A percentile compares a stretch with the other conserved stretches of the same genome.
These are phyloP conservation scores for Struthio camelus DNA, from an alignment of 2,113 vertebrate genomes.

Conservation along the genomic window DNA sequence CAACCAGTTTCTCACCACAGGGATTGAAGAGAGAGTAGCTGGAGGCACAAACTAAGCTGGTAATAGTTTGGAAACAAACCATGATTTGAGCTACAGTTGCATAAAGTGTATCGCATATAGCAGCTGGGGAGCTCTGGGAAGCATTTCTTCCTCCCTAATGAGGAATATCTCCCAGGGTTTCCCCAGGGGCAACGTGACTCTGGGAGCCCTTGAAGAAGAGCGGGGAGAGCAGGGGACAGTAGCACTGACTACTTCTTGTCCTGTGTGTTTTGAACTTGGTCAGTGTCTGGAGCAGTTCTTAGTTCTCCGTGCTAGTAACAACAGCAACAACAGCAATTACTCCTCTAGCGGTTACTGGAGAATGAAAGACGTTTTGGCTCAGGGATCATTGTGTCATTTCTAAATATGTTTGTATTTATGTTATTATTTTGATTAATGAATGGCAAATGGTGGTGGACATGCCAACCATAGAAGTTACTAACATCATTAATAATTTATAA, in stretches of 20 bases:
- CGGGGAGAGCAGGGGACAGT: neutral
- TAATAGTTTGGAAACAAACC: neutral
- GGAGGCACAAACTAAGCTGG: neutral
- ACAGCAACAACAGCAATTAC: neutral
- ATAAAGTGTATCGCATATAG: neutral
- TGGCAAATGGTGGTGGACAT: neutral
- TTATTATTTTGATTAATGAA: neutral
- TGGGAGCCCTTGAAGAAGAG: neutral
- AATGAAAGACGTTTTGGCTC: neutral
- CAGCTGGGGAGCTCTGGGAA: neutral
- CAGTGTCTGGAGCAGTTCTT: neutral
- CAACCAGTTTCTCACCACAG: neutral
- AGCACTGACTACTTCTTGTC: neutral
- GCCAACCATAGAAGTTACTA: neutral
- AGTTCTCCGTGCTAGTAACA: neutral
- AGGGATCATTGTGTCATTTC: neutral
- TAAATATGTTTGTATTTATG: neutral
- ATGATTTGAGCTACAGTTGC: neutral
- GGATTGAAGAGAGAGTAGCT: neutral
- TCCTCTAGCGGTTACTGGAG: neutral
- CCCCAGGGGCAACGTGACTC: neutral
- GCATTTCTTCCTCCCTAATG: rapidly evolving
- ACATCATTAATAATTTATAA: neutral
- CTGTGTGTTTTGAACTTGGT: neutral
- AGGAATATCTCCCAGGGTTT: neutral